A percentile compares a stretch with the other conserved stretches of the same genome.
Conservation (phyloP, 2,888 invertebrate species). For the Axea sp. region DNA sequence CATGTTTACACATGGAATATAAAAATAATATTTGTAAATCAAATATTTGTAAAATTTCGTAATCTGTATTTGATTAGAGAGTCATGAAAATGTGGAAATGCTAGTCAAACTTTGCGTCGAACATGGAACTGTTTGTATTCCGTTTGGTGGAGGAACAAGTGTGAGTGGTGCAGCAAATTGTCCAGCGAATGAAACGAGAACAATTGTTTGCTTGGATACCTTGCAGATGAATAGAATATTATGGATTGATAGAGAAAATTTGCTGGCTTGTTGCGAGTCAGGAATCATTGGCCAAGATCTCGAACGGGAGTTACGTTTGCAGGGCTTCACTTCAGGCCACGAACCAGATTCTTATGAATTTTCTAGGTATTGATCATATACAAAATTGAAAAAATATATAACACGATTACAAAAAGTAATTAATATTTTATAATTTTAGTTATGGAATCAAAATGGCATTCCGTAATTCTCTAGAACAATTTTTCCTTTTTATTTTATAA, state of each 20-base stretch:
- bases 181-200: slow-evolving; percentile 87
- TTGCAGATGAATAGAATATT: slow-evolving; percentile 97
- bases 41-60: slow-evolving; percentile 4
- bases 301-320: slow-evolving; percentile 88
- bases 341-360: slow-evolving; percentile 99
- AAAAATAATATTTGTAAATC: too few relatives aligned
- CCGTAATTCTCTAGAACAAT: too few relatives aligned
- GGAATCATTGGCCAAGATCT: slow-evolving; percentile 97
- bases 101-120: slow-evolving; percentile 88
- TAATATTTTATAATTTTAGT: too few relatives aligned
- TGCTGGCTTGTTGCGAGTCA: slow-evolving; percentile 90
- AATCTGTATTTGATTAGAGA: slow-evolving; percentile 74
- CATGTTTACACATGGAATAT: too few relatives aligned
- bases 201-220: slow-evolving; percentile 94
- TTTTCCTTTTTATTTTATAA: too few relatives aligned
- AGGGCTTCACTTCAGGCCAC: slow-evolving; percentile 94
- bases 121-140: slow-evolving; percentile 90
- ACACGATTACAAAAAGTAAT: neutral
- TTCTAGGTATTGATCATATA: slow-evolving; percentile 83
- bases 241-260: slow-evolving; percentile 93
- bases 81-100: slow-evolving; percentile 90
- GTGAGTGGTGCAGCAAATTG: slow-evolving; percentile 94
- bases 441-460: too few relatives aligned
- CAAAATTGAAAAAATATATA: neutral
- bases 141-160: slow-evolving; percentile 96